phyloP scores from a whole-genome alignment of 2,888 invertebrate genomes.

The Drosophila silvestris region DNA sequence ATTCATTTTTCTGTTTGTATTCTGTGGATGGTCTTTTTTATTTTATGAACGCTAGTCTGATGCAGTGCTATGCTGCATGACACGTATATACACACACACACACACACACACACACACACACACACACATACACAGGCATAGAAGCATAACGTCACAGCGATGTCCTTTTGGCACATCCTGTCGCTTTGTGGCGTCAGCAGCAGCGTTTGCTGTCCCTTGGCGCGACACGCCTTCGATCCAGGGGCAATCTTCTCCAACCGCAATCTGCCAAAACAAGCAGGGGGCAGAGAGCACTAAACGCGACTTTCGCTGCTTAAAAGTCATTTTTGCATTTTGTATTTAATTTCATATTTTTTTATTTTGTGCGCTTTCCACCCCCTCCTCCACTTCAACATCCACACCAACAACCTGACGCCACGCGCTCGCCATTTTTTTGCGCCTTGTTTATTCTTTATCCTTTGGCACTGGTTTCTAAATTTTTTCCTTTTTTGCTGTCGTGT shows the following conservation, averaged over 20 bases:
- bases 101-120: slow-evolving; percentile 7
- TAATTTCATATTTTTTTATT: slow-evolving; percentile 58
- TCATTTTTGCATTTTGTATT: slow-evolving; percentile 80
- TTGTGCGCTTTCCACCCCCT: slow-evolving; percentile 1
- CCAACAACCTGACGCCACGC: slow-evolving; percentile 33
- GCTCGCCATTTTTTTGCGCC: slow-evolving; percentile 47
- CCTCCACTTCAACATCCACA: neutral
- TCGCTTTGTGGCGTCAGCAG: slow-evolving; percentile 4
- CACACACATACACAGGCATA: slow-evolving; percentile 4
- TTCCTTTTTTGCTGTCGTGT: slow-evolving; percentile 40
- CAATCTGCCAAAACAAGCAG: slow-evolving; percentile 7
- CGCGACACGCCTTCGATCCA: slow-evolving; percentile 23
- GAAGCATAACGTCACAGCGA: slow-evolving; percentile 52
- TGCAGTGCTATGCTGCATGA: too few species aligned
- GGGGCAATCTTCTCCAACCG: slow-evolving; percentile 16
- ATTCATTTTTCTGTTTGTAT: slow-evolving; percentile 21
- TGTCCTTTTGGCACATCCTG: slow-evolving; percentile 73
- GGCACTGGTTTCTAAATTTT: slow-evolving; percentile 34
- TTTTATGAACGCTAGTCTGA: slow-evolving; percentile 50
- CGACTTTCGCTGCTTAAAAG: slow-evolving; percentile 77
- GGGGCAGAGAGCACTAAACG: slow-evolving; percentile 52
- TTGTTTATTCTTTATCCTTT: slow-evolving; percentile 77
- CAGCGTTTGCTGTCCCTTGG: slow-evolving; percentile 31
- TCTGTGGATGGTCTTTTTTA: slow-evolving; percentile 27
- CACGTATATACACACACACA: slow-evolving; percentile 1